Evolutionary conservation across 2,888 invertebrate species (phyloP).

Genomic region (Coenonympha arcania): DNA sequence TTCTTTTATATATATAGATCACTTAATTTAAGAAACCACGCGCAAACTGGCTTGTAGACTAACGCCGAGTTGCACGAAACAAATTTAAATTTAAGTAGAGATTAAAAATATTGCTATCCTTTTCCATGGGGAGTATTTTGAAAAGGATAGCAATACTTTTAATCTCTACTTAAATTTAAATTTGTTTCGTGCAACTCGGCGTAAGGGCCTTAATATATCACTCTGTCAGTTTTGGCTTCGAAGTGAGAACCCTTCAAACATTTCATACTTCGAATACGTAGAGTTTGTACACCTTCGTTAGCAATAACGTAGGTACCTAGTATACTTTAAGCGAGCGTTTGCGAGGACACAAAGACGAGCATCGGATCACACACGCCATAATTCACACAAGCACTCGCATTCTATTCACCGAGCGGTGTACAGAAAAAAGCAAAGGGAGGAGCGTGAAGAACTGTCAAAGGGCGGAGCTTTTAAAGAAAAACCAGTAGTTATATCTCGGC

Average conservation of each 20-base stretch:
- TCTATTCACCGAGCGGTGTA: conserved; percentile 61
- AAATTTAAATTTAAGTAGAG: no score
- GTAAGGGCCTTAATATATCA: no score
- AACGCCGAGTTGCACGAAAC: no score
- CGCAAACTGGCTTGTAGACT: no score
- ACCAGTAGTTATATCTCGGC: conserved; percentile 59
- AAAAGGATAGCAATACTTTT: no score
- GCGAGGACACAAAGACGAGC: conserved; percentile 32
- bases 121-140: no score
- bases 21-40: no score
- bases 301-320: conserved; percentile 3
- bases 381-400: conserved; percentile 49
- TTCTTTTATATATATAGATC: no score
- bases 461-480: conserved; percentile 59
- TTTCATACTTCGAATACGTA: neutral
- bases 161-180: no score
- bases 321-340: conserved; percentile 4
- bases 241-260: neutral
- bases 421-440: conserved; percentile 64
- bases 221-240: no score
- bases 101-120: no score
- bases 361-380: conserved; percentile 53
- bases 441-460: conserved; percentile 58
- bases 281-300: neutral
- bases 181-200: no score